These are phyloP conservation scores for Mythimna albipuncta DNA, from an alignment of 2,888 invertebrate species.

Conservation along the genomic window DNA sequence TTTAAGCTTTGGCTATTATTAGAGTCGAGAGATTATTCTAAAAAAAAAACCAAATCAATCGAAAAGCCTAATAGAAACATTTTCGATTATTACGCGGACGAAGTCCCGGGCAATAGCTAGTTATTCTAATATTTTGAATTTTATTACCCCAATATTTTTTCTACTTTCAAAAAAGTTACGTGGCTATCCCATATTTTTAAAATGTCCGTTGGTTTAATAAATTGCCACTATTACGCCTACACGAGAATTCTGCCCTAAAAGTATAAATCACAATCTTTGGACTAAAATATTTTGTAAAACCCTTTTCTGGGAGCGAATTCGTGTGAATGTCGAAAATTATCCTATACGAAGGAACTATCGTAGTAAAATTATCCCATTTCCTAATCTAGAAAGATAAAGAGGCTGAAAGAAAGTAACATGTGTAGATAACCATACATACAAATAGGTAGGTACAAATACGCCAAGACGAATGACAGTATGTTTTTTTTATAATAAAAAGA, in stretches of 20 bases:
- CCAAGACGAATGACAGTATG: too few species aligned
- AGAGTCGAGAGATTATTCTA: background rate
- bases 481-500: too few species aligned
- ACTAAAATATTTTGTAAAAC: conserved; percentile 13
- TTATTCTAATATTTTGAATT: background rate
- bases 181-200: conserved; percentile 12
- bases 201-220: conserved; percentile 17
- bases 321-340: background rate
- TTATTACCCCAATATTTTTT: background rate
- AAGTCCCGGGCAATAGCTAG: too few species aligned
- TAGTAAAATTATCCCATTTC: background rate
- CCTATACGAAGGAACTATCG: background rate
- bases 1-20: too few species aligned
- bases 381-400: background rate
- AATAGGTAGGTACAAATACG: too few species aligned
- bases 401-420: too few species aligned
- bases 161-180: background rate
- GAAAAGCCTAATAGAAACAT: too few species aligned
- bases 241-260: background rate
- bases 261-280: conserved; percentile 5
- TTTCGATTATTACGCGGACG: too few species aligned
- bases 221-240: conserved; percentile 26
- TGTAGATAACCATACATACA: too few species aligned
- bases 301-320: background rate
- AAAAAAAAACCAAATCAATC: too few species aligned